Percentiles rank a stretch among this genome's conserved stretches.
Conservation (phyloP, 2,888 invertebrate species). For the Tipula helvola region DNA sequence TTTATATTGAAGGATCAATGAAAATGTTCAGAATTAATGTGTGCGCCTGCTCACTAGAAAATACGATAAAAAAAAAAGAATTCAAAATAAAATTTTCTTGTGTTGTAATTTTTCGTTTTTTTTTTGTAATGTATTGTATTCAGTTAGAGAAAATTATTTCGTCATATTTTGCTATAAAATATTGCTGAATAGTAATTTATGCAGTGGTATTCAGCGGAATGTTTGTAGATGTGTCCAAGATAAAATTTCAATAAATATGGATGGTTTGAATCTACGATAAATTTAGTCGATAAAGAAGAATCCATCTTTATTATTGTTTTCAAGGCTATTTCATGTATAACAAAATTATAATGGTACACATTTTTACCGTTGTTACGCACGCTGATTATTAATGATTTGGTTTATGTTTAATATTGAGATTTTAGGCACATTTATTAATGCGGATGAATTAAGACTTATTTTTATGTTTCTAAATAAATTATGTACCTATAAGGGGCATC, state of each 20-base stretch:
- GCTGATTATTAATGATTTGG: too few species aligned
- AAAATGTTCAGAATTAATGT: conserved; percentile 15
- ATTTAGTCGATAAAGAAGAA: background rate
- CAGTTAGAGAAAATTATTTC: background rate
- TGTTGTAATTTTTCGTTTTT: background rate
- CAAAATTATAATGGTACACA: too few species aligned
- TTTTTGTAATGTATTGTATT: background rate
- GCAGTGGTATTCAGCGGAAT: background rate
- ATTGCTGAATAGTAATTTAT: background rate
- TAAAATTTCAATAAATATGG: too few species aligned
- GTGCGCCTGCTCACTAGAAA: conserved; percentile 15
- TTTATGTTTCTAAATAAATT: too few species aligned
- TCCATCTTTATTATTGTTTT: too few species aligned
- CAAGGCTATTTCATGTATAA: too few species aligned
- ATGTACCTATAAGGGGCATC: too few species aligned
- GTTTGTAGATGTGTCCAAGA: background rate
- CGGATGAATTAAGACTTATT: too few species aligned
- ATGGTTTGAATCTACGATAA: background rate
- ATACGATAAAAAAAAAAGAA: conserved; percentile 12
- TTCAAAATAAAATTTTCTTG: background rate
- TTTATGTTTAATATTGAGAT: too few species aligned
- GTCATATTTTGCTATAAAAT: background rate
- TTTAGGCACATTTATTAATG: too few species aligned
- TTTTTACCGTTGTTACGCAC: too few species aligned
- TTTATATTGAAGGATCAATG: conserved; percentile 15